phyloP scores from a whole-genome alignment of 2,797 vertebrate species.

The Spinibarbus caldwelli region DNA sequence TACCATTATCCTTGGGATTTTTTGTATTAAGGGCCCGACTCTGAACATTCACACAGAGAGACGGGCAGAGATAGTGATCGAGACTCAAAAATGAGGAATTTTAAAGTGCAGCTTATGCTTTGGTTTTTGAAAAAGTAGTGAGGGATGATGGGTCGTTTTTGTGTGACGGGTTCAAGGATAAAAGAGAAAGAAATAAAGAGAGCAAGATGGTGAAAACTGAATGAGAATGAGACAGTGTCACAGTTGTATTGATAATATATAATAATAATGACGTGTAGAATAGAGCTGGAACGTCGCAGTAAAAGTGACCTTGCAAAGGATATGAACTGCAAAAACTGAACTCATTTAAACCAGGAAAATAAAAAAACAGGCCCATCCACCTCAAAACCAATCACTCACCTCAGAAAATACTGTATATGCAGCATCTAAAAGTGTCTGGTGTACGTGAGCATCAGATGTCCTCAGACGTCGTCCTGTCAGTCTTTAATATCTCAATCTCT shows the following conservation, averaged over 20 bases:
- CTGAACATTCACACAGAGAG: constrained; percentile 1
- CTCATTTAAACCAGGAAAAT: not conserved
- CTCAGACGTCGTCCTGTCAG: not conserved
- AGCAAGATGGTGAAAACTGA: too few relatives aligned
- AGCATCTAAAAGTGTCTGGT: not conserved
- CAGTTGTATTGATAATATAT: constrained; percentile 24
- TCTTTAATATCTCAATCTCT: constrained; percentile 36
- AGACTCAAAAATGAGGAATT: constrained; percentile 42
- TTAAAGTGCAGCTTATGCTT: constrained; percentile 27
- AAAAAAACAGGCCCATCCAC: not conserved
- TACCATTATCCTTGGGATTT: constrained; percentile 45
- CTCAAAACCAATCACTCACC: not conserved
- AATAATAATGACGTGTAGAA: not conserved
- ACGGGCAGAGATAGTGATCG: constrained; percentile 7
- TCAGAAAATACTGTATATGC: not conserved
- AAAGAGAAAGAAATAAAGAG: not conserved
- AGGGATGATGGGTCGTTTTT: constrained; percentile 9
- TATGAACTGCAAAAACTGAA: not conserved
- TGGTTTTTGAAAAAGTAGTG: not conserved
- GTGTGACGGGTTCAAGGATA: not conserved
- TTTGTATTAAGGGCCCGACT: constrained; percentile 1
- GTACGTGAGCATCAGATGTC: not conserved
- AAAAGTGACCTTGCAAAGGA: constrained; percentile 26
- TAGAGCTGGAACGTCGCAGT: not conserved
- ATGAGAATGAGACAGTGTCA: too few relatives aligned